Conservation (phyloP, 2,113 vertebrate genomes). For the Machaerirhynchus nigripectus region DNA sequence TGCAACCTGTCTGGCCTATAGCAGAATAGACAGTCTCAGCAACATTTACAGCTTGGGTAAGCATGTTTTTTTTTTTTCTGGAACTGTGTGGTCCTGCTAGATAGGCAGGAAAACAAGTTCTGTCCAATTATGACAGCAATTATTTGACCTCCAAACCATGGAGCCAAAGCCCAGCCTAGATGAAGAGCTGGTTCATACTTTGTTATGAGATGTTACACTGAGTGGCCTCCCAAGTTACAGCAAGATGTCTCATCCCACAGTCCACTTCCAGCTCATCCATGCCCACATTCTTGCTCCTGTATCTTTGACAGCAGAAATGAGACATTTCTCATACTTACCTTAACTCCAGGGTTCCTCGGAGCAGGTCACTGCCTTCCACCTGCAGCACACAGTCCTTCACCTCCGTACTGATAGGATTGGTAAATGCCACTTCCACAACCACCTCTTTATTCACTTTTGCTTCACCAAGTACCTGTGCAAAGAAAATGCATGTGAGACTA, state of each 20-base stretch:
- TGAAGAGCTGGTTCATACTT: neutral
- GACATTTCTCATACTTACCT: constrained; percentile 46
- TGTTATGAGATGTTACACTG: neutral
- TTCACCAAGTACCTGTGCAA: constrained; percentile 57
- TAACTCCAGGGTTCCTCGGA: constrained; percentile 60
- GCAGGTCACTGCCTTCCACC: constrained; percentile 74
- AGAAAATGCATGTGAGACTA: neutral
- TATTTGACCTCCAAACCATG: neutral
- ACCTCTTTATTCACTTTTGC: constrained; percentile 56
- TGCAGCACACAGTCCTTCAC: constrained; percentile 68
- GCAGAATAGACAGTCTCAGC: neutral
- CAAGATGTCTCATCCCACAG: neutral
- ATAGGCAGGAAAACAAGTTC: neutral
- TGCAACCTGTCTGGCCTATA: neutral
- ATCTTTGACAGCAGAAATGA: neutral
- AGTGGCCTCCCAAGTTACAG: neutral
- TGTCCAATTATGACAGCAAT: neutral
- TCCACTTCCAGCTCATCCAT: neutral
- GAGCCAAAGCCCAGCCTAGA: neutral
- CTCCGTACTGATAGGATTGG: constrained; percentile 63
- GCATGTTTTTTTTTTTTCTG: neutral
- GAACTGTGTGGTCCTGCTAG: neutral
- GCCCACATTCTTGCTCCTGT: neutral
- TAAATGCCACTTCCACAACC: constrained; percentile 70
- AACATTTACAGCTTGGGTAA: neutral